Evolutionary conservation across 2,113 vertebrate species (phyloP).

Genomic region (Saccopteryx leptura): DNA sequence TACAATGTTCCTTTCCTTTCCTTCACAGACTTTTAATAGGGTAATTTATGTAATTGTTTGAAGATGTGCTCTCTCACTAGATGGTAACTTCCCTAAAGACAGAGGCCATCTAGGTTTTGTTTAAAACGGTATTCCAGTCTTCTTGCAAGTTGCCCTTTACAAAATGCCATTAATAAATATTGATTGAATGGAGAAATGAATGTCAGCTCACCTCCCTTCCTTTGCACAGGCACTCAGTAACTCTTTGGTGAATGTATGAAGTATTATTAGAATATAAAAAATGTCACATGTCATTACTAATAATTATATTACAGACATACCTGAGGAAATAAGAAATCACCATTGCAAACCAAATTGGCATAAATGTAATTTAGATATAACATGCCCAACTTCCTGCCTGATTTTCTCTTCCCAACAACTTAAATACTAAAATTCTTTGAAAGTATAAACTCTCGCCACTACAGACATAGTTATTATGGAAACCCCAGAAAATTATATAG

Average conservation of each 20-base stretch:
- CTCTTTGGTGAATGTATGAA: constrained; percentile 12
- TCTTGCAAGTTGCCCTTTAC: not conserved
- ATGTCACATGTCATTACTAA: not conserved
- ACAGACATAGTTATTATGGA: constrained; percentile 31
- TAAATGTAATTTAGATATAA: constrained; percentile 11
- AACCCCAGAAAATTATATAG: not conserved
- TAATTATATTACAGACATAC: constrained; percentile 2
- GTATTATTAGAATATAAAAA: constrained; percentile 50
- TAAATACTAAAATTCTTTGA: constrained; percentile 53
- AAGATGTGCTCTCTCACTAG: not conserved
- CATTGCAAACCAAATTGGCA: not conserved
- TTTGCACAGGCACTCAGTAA: not conserved
- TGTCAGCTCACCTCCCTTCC: constrained; percentile 9
- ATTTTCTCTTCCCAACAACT: constrained; percentile 5
- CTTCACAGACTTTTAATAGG: not conserved
- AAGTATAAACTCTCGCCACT: not conserved
- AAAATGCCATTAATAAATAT: constrained; percentile 37
- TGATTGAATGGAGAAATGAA: constrained; percentile 13
- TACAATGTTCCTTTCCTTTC: not conserved
- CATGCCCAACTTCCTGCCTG: not conserved
- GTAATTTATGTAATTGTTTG: constrained; percentile 17
- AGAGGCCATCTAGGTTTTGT: not conserved
- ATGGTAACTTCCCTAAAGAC: not conserved
- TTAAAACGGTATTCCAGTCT: constrained; percentile 31
- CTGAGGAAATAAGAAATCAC: not conserved